Conservation (phyloP, 2,113 vertebrate genomes). For the Reinhardtius hippoglossoides region DNA sequence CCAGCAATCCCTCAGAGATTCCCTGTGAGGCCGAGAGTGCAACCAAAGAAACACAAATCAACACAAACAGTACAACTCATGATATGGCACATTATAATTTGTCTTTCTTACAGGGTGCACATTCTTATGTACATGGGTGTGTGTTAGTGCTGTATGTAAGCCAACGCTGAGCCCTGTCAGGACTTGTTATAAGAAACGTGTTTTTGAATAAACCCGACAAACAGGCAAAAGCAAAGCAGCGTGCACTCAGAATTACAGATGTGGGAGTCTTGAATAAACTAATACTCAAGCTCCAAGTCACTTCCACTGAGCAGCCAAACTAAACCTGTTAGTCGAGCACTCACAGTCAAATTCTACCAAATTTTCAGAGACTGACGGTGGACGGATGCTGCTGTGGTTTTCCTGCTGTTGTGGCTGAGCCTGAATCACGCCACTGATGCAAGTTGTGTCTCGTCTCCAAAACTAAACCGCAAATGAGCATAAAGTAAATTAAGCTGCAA, state of each 20-base stretch:
- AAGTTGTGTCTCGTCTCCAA: background rate
- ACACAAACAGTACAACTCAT: background rate
- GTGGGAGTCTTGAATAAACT: background rate
- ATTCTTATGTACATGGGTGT: conserved; percentile 14
- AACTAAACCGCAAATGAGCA: background rate
- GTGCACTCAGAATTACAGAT: background rate
- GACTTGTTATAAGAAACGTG: conserved; percentile 28
- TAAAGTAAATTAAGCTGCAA: background rate
- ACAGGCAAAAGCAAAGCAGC: background rate
- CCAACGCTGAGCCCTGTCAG: conserved; percentile 26
- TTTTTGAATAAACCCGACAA: conserved; percentile 15
- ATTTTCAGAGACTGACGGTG: background rate
- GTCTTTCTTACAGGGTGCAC: background rate
- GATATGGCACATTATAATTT: background rate
- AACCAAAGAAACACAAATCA: background rate
- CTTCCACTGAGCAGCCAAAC: background rate
- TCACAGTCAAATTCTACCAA: background rate
- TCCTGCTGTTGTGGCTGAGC: background rate
- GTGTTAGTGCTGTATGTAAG: conserved; percentile 24
- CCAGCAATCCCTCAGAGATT: background rate
- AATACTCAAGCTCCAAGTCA: background rate
- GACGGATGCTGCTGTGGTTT: conserved; percentile 8
- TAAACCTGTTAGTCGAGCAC: background rate
- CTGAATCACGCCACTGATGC: conserved; percentile 6
- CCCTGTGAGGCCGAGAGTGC: background rate